Evolutionary conservation across 2,888 invertebrate genomes (phyloP).

Genomic region (Apamea crenata): DNA sequence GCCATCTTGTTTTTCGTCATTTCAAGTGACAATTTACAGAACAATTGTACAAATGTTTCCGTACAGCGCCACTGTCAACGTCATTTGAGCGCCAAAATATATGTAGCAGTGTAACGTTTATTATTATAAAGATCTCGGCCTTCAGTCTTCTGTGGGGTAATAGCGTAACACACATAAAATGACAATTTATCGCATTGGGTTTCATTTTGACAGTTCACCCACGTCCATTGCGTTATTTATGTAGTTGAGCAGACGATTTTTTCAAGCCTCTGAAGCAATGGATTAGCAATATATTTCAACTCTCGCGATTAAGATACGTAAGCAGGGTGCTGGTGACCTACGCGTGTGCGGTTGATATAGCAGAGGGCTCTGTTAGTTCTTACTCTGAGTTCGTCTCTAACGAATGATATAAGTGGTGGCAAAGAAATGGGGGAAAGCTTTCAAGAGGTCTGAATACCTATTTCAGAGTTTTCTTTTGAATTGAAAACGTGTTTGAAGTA

Average conservation of each 20-base stretch:
- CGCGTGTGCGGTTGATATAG: not conserved
- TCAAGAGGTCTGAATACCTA: conserved; percentile 44
- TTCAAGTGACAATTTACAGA: not conserved
- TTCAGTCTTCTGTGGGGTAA: too few species aligned
- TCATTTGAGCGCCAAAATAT: not conserved
- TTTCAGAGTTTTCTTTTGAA: conserved; percentile 41
- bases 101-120: too few species aligned
- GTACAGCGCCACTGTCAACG: not conserved
- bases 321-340: not conserved
- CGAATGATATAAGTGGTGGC: conserved; percentile 48
- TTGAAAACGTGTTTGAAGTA: conserved; percentile 33
- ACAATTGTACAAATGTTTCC: not conserved
- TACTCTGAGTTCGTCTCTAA: conserved; percentile 28
- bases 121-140: too few species aligned
- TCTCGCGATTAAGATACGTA: too few species aligned
- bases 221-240: not conserved
- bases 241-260: not conserved
- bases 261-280: not conserved
- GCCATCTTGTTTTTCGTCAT: too few species aligned
- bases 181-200: not conserved
- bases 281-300: not conserved
- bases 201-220: not conserved
- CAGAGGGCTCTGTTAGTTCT: conserved; percentile 5
- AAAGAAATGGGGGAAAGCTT: conserved; percentile 46
- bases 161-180: too few species aligned